A percentile compares a stretch with the other conserved stretches of the same genome.
These are phyloP conservation scores for Cosmorhoe ocellata DNA, from an alignment of 2,888 invertebrate species.

Conservation along the genomic window DNA sequence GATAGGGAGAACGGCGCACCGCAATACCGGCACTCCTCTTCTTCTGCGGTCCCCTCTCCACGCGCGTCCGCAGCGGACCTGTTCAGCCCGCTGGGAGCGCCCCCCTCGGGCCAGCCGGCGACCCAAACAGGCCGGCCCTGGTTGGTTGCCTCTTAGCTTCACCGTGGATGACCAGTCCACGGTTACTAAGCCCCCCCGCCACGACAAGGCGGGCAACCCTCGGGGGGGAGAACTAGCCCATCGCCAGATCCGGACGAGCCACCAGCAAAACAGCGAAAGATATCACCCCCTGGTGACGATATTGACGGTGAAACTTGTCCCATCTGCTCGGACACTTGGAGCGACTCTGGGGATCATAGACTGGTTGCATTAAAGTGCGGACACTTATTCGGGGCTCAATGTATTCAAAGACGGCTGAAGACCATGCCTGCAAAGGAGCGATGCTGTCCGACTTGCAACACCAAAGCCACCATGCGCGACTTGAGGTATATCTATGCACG, in stretches of 20 bases:
- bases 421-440: constrained; percentile 78
- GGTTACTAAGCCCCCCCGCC: too few species aligned
- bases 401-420: constrained; percentile 89
- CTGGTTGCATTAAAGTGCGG: constrained; percentile 95
- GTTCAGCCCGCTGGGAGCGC: too few species aligned
- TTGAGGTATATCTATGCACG: constrained; percentile 91
- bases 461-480: constrained; percentile 85
- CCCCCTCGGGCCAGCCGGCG: too few species aligned
- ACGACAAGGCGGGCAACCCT: too few species aligned
- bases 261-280: constrained; percentile 56
- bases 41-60: too few species aligned
- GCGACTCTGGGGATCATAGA: constrained; percentile 92
- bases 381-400: constrained; percentile 93
- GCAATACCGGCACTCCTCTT: too few species aligned
- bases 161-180: too few species aligned
- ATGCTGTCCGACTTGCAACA: constrained; percentile 94
- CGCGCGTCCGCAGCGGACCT: too few species aligned
- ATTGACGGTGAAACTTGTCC: constrained; percentile 89
- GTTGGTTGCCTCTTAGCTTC: too few species aligned
- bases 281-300: constrained; percentile 60
- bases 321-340: constrained; percentile 95
- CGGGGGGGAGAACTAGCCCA: background rate
- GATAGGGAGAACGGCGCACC: too few species aligned
- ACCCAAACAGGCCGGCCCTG: too few species aligned
- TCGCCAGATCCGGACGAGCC: constrained; percentile 30